A percentile compares a stretch with the other conserved stretches of the same genome.
These are phyloP conservation scores for Palythoa grandis DNA, from an alignment of 92 coral and sea anemone genomes.

Conservation along the genomic window DNA sequence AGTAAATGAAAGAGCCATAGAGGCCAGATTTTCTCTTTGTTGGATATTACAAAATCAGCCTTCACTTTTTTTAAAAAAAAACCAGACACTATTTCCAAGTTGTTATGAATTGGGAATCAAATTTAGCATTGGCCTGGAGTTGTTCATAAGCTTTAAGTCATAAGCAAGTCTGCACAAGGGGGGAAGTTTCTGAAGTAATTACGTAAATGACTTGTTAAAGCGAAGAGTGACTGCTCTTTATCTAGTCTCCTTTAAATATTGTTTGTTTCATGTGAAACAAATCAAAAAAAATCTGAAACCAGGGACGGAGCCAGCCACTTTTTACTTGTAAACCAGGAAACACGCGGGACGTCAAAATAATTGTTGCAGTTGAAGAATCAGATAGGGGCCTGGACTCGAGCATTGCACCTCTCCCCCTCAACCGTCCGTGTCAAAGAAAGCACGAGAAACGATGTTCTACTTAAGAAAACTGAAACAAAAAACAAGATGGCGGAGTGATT, in stretches of 20 bases:
- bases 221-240: background rate
- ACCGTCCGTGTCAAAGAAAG: too few relatives aligned
- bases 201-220: background rate
- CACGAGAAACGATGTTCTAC: too few relatives aligned
- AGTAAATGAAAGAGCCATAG: too few relatives aligned
- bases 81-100: background rate
- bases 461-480: too few relatives aligned
- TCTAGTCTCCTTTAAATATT: background rate
- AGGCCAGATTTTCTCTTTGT: background rate
- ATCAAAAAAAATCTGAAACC: background rate
- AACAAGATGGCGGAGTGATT: too few relatives aligned
- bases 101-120: background rate
- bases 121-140: background rate
- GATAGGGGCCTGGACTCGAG: too few relatives aligned
- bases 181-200: too few relatives aligned
- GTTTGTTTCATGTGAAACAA: background rate
- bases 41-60: background rate
- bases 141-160: background rate
- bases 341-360: background rate
- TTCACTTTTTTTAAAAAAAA: background rate
- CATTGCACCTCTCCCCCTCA: too few relatives aligned
- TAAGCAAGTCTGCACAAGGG: background rate
- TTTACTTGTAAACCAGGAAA: background rate
- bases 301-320: background rate
- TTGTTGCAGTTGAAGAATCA: too few relatives aligned